Evolutionary conservation across 1,140 invertebrate genomes (phyloP), one percentile per base, ranked within the genome.

Genomic region (Lepidurus arcticus): DNA sequence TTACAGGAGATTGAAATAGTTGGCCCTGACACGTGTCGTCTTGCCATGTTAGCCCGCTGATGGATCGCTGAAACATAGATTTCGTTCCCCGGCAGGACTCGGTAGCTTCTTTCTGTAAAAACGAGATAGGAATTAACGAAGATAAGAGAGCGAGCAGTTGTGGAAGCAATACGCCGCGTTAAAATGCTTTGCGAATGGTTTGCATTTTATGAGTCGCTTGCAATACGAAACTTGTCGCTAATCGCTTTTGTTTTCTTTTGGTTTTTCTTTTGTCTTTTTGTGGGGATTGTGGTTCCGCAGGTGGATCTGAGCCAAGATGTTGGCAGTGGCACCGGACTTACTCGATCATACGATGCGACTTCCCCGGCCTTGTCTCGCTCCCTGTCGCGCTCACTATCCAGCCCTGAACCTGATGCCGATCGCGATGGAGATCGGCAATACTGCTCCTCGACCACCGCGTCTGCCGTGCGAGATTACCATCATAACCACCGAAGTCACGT

Each of bases 391-490:
- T 78, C 78, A 11, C 74, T 45, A 45, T 78, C 78, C 24, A 78
- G 78, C 75, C 78, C 78, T 9, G 78, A 78, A 42, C 73, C 78
- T 34, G 78, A 78, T 26, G 73, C 44, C 13, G 78, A 76, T 44
- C 75, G 43, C 7, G 75, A 76, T 47, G 24, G 75, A 44, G 92
- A 93, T 82, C 88, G 90, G 82, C 91, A 93, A 82, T 91, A 91
- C 82, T 93, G 92, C 84, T 92, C 91, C 21, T 92, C 91, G 65
- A 93, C 92, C 0, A 93, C 92, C 24, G 73, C 78, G 16, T 44
- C 53, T 65, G 53, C 53, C 21, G 53, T 65, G 21, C 53, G 53
- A 16, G 53, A 65, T 65, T 65, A 65, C 21, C 53, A 65, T 21
- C 53, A 65, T 16, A 65, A 65, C 53, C 53, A 65, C 21, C 53